Evolutionary conservation across 1,140 invertebrate genomes (phyloP).

Genomic region (Frieseomelitta varia): DNA sequence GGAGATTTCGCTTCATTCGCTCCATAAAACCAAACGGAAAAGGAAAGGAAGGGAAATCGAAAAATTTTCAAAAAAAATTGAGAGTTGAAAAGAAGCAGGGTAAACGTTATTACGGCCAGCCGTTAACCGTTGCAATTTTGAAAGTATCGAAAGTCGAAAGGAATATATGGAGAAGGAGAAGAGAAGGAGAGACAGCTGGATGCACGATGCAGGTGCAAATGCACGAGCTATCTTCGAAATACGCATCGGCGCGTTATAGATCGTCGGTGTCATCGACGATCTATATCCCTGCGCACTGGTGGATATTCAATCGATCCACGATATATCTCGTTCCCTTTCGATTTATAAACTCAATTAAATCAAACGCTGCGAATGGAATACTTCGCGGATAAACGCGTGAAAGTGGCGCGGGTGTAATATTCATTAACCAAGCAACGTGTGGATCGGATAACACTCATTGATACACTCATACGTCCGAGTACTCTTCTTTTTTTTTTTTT

Average conservation of each 20-base stretch:
- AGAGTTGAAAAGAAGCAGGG: neutral
- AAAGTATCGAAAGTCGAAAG: conserved; percentile 47
- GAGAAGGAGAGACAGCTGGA: conserved; percentile 46
- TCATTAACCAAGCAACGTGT: neutral
- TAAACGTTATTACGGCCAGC: too few relatives aligned
- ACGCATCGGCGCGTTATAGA: neutral
- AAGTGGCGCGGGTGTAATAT: neutral
- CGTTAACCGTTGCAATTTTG: conserved; percentile 43
- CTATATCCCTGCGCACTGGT: neutral
- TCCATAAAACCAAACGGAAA: too few relatives aligned
- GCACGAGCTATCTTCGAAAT: neutral
- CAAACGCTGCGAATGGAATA: conserved; percentile 20
- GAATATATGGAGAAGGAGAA: neutral
- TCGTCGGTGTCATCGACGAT: neutral
- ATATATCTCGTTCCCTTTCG: conserved; percentile 8
- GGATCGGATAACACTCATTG: too few relatives aligned
- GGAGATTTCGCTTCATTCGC: too few relatives aligned
- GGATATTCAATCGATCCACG: conserved; percentile 36
- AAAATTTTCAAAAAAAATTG: too few relatives aligned
- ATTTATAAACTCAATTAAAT: conserved; percentile 38
- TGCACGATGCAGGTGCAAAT: conserved; percentile 52
- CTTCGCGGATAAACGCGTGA: neutral
- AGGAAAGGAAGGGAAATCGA: too few relatives aligned
- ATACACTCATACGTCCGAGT: neutral
- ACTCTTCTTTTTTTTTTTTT: neutral